These are phyloP conservation scores for Hormaphis cornu DNA, from an alignment of 1,140 invertebrate species.

Conservation along the genomic window DNA sequence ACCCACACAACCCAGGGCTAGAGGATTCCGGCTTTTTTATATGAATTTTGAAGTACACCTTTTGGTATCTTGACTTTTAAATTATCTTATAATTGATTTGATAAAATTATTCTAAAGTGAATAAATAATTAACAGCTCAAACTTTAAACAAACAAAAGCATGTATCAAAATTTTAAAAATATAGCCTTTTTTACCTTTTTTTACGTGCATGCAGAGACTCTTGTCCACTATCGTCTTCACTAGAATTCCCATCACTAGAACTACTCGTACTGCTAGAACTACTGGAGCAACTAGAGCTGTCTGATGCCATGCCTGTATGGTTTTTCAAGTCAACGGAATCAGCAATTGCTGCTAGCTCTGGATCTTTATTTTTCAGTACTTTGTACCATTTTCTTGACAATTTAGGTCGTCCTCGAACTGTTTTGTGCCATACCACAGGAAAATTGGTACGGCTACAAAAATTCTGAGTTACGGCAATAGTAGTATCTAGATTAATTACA, in stretches of 20 bases:
- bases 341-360: slow-evolving; percentile 73
- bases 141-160: too few relatives aligned
- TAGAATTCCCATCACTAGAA: slow-evolving; percentile 49
- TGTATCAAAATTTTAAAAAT: too few relatives aligned
- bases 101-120: too few relatives aligned
- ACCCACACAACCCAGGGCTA: too few relatives aligned
- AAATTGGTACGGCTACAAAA: slow-evolving; percentile 95
- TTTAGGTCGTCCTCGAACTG: slow-evolving; percentile 87
- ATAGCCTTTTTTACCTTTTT: too few relatives aligned
- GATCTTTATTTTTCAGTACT: slow-evolving; percentile 61
- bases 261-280: slow-evolving; percentile 63
- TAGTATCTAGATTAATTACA: slow-evolving; percentile 90
- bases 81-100: too few relatives aligned
- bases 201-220: slow-evolving; percentile 78
- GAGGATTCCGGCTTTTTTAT: too few relatives aligned
- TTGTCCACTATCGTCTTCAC: slow-evolving; percentile 61
- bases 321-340: slow-evolving; percentile 76
- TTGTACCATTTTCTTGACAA: slow-evolving; percentile 78
- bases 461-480: slow-evolving; percentile 96
- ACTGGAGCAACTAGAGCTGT: slow-evolving; percentile 83
- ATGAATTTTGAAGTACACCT: too few relatives aligned
- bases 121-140: too few relatives aligned
- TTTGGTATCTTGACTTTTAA: too few relatives aligned
- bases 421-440: slow-evolving; percentile 97
- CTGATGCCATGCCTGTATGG: slow-evolving; percentile 84